Percentiles rank a stretch among this genome's conserved stretches.
These are phyloP conservation scores for Dynastes hyllus DNA, from an alignment of 2,888 invertebrate species.

Conservation along the genomic window DNA sequence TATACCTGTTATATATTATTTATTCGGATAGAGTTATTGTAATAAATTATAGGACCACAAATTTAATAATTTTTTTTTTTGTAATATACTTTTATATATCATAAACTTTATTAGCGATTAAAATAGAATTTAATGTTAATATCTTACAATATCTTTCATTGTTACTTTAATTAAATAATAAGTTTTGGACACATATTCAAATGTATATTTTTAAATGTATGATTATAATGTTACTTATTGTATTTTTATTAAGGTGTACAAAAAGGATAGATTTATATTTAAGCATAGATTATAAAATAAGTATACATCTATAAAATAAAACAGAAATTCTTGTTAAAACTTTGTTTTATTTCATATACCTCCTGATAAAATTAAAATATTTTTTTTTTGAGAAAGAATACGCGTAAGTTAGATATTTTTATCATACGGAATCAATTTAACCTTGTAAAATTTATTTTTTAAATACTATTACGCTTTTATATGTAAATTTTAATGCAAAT, in stretches of 20 bases:
- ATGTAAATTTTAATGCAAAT: no score
- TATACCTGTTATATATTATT: conserved; percentile 18
- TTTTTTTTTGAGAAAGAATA: no score
- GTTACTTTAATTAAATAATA: conserved; percentile 16
- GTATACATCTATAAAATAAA: not conserved
- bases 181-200: conserved; percentile 7
- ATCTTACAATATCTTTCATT: conserved; percentile 10
- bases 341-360: no score
- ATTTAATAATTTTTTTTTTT: conserved; percentile 25
- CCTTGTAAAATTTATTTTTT: no score
- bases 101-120: not conserved
- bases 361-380: no score
- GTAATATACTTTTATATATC: conserved; percentile 21
- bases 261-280: no score
- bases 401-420: no score
- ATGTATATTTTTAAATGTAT: conserved; percentile 8
- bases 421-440: no score
- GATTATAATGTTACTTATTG: not conserved
- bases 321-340: not conserved
- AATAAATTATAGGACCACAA: conserved; percentile 25
- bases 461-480: no score
- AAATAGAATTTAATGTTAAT: not conserved
- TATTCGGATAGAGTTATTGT: conserved; percentile 20
- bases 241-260: conserved; percentile 17
- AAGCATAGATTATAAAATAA: not conserved